Base-by-base conservation (phyloP, 2,888 invertebrate species). In the Thymelicus sylvestris region DNA sequence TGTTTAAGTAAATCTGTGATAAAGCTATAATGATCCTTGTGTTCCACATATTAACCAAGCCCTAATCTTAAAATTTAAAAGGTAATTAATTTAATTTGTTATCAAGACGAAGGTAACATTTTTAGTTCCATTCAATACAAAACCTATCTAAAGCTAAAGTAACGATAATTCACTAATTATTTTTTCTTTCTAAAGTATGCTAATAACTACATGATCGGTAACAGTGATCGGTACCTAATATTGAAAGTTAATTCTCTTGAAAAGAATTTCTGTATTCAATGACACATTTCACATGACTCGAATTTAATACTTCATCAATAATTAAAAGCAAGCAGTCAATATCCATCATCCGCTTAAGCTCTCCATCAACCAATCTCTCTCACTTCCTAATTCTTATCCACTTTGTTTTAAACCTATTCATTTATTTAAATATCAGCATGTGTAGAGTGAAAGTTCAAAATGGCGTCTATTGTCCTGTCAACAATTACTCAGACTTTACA, bases 391-490 rank as follows among this genome's bases (percentile, higher is more conserved):
- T 39, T 50, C 39, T 60, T 19, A 10, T 7, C 39, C 57, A 7
- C 13, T 57, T 57, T 57, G 57, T 57, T 57, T 57, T 57, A 38
- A 57, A 57, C 57, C 60, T 39, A 60, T 60, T 60, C 60, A 48
- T 60, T 47, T 48, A 59, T 47, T 38, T 38, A 38, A 55, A 24
- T 19, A 31, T 57, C 48, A 60, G 47, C 59, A 24, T 52, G 64
- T 44, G 48, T 61, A 41, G 41, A 67, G 77, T 74, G 80, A 81
- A 80, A 81, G 80, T 74, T 63, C 48, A 59, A 73, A 60, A 68
- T 73, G 73, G 66, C 41, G 39, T 67, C 69, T 70, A 79, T 79
- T 82, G 80, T 80, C 75, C 71, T 67, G 71, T 72, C 77, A 74
- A 75, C 80, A 77, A 80, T 84, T 79, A 78, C 69, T 75, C 69